A percentile compares a stretch with the other conserved stretches of the same genome.
These are phyloP conservation scores for Castor canadensis DNA, from an alignment of 2,113 vertebrate genomes.

Conservation along the genomic window DNA sequence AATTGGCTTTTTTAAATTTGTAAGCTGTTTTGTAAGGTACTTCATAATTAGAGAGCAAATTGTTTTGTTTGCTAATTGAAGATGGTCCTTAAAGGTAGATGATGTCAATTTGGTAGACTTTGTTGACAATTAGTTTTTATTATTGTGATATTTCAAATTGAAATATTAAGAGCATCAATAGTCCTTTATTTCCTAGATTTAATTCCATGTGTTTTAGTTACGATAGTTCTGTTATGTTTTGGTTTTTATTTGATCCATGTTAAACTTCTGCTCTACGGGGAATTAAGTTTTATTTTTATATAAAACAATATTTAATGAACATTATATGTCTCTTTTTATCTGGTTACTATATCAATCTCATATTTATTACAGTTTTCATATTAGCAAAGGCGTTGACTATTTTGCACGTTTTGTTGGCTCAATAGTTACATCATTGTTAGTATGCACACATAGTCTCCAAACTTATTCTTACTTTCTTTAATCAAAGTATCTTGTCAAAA, in stretches of 20 bases:
- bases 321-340: constrained; percentile 25
- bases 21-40: not conserved
- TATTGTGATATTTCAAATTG: too few relatives aligned
- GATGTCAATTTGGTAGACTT: not conserved
- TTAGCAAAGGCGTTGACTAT: constrained; percentile 97
- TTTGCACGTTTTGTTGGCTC: constrained; percentile 98
- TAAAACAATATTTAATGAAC: not conserved
- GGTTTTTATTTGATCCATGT: too few relatives aligned
- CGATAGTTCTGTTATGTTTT: too few relatives aligned
- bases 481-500: constrained; percentile 88
- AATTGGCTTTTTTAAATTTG: not conserved
- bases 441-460: too few relatives aligned
- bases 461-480: too few relatives aligned
- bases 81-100: not conserved
- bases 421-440: constrained; percentile 95
- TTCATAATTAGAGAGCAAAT: not conserved
- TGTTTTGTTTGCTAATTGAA: not conserved
- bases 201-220: not conserved
- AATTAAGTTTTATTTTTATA: not conserved
- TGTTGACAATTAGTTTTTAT: not conserved
- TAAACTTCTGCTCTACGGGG: not conserved
- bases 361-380: constrained; percentile 92
- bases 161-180: not conserved
- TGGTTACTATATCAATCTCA: not conserved
- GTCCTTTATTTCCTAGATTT: not conserved